Conservation (phyloP, 2,113 vertebrate species). For the Galbula dea region DNA sequence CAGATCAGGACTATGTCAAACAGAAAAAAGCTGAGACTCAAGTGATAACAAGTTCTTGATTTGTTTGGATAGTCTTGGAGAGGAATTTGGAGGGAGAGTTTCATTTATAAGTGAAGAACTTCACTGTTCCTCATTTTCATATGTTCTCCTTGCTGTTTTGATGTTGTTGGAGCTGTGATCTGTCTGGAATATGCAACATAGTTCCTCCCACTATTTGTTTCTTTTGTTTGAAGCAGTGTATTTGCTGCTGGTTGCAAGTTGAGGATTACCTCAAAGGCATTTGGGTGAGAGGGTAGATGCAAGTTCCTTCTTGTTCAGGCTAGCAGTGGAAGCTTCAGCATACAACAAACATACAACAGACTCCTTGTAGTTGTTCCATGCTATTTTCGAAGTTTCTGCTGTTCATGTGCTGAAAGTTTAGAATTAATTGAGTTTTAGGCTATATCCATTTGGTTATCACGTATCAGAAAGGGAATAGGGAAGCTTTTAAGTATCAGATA, state of each 20-base stretch:
- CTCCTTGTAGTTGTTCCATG: not conserved
- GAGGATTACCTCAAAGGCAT: slow-evolving; percentile 39
- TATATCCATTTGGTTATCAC: not conserved
- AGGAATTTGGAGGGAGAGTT: not conserved
- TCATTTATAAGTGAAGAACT: not conserved
- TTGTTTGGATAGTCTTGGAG: not conserved
- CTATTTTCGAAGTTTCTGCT: not conserved
- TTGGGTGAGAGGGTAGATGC: slow-evolving; percentile 38
- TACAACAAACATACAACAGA: not conserved
- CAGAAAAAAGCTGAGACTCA: not conserved
- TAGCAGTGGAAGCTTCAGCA: not conserved
- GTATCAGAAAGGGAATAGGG: not conserved
- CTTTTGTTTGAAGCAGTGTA: not conserved
- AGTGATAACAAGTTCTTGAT: not conserved
- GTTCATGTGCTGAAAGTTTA: not conserved
- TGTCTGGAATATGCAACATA: not conserved
- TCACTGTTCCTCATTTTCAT: not conserved
- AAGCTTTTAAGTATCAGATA: not conserved
- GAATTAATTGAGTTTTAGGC: not conserved
- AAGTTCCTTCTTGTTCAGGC: slow-evolving; percentile 47
- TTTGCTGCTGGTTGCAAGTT: not conserved
- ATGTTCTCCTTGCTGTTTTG: not conserved
- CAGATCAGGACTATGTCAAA: not conserved
- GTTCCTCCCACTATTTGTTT: not conserved
- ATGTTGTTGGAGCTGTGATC: not conserved